These are phyloP conservation scores for Neomonachus schauinslandi DNA, from an alignment of 2,113 vertebrate species.

Conservation along the genomic window DNA sequence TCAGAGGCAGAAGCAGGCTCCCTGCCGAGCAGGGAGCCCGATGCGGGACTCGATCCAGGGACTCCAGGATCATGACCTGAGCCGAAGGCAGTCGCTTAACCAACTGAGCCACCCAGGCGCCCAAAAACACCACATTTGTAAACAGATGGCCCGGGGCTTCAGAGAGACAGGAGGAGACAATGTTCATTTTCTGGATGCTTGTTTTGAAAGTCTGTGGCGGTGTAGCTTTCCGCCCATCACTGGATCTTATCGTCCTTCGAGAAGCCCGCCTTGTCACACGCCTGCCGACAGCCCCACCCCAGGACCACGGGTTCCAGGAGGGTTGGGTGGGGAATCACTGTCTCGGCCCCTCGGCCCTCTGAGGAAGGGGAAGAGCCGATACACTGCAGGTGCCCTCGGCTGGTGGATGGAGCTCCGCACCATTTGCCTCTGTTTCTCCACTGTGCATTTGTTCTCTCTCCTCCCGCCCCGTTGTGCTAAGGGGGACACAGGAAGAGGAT, in stretches of 20 bases:
- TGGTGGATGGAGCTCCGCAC: background rate
- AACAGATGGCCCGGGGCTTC: conserved; percentile 13
- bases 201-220: background rate
- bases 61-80: too few relatives aligned
- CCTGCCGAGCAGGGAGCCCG: too few relatives aligned
- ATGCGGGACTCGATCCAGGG: too few relatives aligned
- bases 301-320: background rate
- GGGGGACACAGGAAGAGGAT: background rate
- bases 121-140: background rate
- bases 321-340: background rate
- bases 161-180: background rate
- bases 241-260: fast-evolving
- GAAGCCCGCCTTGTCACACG: background rate
- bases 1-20: too few relatives aligned
- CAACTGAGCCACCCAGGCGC: too few relatives aligned
- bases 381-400: background rate
- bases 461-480: background rate
- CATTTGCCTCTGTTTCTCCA: background rate
- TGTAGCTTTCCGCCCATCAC: background rate
- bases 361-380: background rate
- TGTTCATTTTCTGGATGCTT: background rate
- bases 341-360: background rate
- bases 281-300: background rate
- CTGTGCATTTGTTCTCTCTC: background rate
- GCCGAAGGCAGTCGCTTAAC: too few relatives aligned